phyloP scores from a whole-genome alignment of 1,140 invertebrate genomes.

The Drosophila nikananu region DNA sequence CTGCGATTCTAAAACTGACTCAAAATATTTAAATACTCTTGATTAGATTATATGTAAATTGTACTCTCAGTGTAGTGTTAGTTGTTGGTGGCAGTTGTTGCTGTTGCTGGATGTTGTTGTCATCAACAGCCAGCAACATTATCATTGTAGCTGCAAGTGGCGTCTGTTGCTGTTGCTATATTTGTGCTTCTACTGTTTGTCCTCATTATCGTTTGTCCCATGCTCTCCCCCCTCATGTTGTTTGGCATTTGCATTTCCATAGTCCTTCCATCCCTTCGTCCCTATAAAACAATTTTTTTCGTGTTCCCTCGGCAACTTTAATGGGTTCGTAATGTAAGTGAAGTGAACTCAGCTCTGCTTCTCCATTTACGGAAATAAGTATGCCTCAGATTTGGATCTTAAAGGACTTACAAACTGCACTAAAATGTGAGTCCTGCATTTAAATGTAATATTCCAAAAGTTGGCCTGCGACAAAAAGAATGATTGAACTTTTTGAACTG shows the following conservation, averaged over 20 bases:
- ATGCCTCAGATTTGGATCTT: constrained; percentile 41
- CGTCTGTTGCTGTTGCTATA: constrained; percentile 42
- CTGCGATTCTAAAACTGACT: background rate
- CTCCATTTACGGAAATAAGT: constrained; percentile 19
- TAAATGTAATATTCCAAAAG: constrained; percentile 8
- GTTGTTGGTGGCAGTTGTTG: constrained; percentile 24
- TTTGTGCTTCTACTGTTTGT: constrained; percentile 64
- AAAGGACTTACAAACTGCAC: constrained; percentile 39
- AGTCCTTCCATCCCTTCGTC: constrained; percentile 3
- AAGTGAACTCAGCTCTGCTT: constrained; percentile 41
- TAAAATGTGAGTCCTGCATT: constrained; percentile 28
- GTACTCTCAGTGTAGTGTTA: background rate
- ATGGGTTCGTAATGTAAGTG: constrained; percentile 71
- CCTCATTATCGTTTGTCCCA: constrained; percentile 79
- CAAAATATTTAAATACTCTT: background rate
- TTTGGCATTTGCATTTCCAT: constrained; percentile 73
- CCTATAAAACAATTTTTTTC: constrained; percentile 34
- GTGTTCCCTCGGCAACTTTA: constrained; percentile 70
- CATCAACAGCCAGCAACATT: constrained; percentile 75
- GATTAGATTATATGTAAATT: background rate
- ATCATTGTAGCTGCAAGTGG: constrained; percentile 76
- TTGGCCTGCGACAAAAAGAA: background rate
- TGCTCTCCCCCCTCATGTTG: constrained; percentile 65
- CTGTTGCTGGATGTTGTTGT: constrained; percentile 56
- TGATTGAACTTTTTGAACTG: constrained; percentile 24